phyloP scores from a whole-genome alignment of 2,888 invertebrate genomes.

The Gastracanthus pulcherrimus region DNA sequence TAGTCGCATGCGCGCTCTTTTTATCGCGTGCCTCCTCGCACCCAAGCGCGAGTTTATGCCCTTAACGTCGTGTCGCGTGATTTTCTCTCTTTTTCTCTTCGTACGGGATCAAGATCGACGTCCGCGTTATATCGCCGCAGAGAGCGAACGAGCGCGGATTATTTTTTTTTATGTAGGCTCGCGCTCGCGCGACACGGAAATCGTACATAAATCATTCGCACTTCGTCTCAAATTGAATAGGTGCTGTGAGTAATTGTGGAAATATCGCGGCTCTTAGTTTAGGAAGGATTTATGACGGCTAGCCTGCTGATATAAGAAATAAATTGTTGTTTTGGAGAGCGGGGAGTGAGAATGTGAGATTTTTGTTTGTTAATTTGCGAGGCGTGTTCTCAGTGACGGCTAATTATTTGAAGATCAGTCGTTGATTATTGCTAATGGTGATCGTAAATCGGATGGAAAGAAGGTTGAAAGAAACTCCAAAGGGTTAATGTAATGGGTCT shows the following conservation, averaged over 20 bases:
- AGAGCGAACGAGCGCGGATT: too few relatives aligned
- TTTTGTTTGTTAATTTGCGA: too few relatives aligned
- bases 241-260: slow-evolving; percentile 40
- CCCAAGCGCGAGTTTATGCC: slow-evolving; percentile 15
- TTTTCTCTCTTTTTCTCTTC: not conserved
- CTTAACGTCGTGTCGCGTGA: not conserved
- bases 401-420: not conserved
- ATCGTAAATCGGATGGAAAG: not conserved
- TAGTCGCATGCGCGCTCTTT: not conserved
- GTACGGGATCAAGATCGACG: too few relatives aligned
- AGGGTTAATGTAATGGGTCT: not conserved
- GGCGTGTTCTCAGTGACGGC: not conserved
- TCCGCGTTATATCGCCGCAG: too few relatives aligned
- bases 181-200: slow-evolving; percentile 35
- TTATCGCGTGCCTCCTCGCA: slow-evolving; percentile 20
- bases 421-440: not conserved
- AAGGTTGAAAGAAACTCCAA: not conserved
- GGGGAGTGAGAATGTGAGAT: too few relatives aligned
- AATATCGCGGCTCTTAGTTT: slow-evolving; percentile 20
- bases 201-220: slow-evolving; percentile 46
- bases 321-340: too few relatives aligned
- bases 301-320: too few relatives aligned
- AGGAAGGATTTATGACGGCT: too few relatives aligned
- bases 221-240: slow-evolving; percentile 48
- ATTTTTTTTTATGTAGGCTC: too few relatives aligned